Evolutionary conservation across 1,140 invertebrate genomes (phyloP).

Genomic region (Platorchestia sp.): DNA sequence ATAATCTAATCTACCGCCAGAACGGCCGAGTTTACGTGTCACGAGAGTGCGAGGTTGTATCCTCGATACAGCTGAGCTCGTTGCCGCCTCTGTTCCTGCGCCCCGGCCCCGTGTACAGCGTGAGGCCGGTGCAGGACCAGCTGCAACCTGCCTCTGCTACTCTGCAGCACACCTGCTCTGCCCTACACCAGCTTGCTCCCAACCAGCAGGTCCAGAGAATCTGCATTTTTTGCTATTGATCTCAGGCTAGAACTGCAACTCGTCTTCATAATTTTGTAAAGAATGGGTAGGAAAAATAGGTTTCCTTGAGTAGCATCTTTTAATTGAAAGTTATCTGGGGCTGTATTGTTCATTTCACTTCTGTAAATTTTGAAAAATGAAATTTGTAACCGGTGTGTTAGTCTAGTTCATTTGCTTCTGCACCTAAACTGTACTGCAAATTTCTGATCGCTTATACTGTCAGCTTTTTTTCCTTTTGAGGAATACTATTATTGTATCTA

Average conservation of each 20-base stretch:
- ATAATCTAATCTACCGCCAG: too few relatives aligned
- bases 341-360: not conserved
- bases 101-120: not conserved
- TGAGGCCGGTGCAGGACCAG: not conserved
- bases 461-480: too few relatives aligned
- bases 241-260: not conserved
- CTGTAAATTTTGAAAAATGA: not conserved
- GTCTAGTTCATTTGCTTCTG: too few relatives aligned
- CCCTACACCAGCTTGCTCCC: not conserved
- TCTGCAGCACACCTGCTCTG: not conserved
- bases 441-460: too few relatives aligned
- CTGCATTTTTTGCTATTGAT: not conserved
- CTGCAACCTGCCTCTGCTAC: constrained; percentile 10
- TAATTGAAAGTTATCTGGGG: not conserved
- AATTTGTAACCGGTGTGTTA: not conserved
- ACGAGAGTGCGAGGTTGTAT: not conserved
- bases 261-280: not conserved
- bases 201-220: not conserved
- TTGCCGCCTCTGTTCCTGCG: not conserved
- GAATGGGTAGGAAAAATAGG: not conserved
- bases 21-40: not conserved
- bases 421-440: too few relatives aligned
- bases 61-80: constrained; percentile 2
- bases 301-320: not conserved
- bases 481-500: too few relatives aligned